A percentile compares a stretch with the other conserved stretches of the same genome.
phyloP scores from a whole-genome alignment of 92 coral and sea anemone species.

The Nematostella vectensis region DNA sequence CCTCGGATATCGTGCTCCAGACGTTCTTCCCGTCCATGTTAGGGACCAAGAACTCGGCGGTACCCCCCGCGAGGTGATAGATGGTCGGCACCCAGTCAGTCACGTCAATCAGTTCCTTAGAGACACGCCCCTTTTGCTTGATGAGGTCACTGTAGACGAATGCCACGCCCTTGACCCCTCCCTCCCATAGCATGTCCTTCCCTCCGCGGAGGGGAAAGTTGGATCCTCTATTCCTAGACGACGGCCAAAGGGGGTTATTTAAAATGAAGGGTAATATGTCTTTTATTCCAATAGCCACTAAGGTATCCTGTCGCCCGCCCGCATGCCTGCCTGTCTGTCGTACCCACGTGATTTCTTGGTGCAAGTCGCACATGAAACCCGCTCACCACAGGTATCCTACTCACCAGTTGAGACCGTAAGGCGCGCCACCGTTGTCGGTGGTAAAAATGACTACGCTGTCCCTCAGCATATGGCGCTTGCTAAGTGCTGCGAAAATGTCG shows the following conservation, averaged over 20 bases:
- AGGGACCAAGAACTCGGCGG: constrained; percentile 41
- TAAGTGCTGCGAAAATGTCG: constrained; percentile 58
- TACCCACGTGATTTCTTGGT: too few relatives aligned
- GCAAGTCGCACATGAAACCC: too few relatives aligned
- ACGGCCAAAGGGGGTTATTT: neutral
- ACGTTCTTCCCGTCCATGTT: constrained; percentile 83
- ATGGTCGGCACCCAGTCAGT: constrained; percentile 95
- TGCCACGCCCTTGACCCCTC: constrained; percentile 84
- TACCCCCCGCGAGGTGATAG: constrained; percentile 81
- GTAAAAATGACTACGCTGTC: constrained; percentile 84
- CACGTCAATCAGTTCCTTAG: constrained; percentile 79
- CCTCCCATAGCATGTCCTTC: constrained; percentile 97
- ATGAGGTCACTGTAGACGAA: constrained; percentile 79
- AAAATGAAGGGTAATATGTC: neutral
- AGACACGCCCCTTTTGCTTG: constrained; percentile 69
- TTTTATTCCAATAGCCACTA: too few relatives aligned
- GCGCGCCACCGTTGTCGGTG: constrained; percentile 98
- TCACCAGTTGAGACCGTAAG: constrained; percentile 90
- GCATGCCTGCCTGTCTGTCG: too few relatives aligned
- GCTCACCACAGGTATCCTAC: too few relatives aligned
- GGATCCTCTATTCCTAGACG: constrained; percentile 88
- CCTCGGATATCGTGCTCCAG: constrained; percentile 84
- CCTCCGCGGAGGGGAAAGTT: constrained; percentile 94
- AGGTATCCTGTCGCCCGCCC: too few relatives aligned
- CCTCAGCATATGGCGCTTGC: constrained; percentile 51